These are phyloP conservation scores for Palythoa caribaeorum DNA, from an alignment of 92 coral and sea anemone species.

Conservation along the genomic window DNA sequence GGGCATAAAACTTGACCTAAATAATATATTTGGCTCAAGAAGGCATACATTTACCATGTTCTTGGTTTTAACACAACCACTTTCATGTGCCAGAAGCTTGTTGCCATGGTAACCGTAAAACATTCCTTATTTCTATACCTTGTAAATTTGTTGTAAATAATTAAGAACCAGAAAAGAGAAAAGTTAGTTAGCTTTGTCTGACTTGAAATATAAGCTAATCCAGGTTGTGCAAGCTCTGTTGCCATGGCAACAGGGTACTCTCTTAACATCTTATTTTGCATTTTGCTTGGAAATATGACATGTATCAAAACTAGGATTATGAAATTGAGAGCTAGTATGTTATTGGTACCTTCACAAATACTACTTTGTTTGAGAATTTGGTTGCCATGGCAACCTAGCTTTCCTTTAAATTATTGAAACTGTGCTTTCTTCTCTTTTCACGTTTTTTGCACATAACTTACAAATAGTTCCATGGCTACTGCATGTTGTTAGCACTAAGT, in stretches of 20 bases:
- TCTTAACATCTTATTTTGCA: slow-evolving; percentile 7
- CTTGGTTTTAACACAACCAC: slow-evolving; percentile 33
- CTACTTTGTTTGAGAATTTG: slow-evolving; percentile 25
- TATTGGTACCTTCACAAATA: slow-evolving; percentile 32
- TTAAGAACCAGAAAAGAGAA: slow-evolving; percentile 17
- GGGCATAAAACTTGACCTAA: slow-evolving; percentile 31
- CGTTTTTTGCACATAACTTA: neutral
- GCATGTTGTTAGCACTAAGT: slow-evolving; percentile 4
- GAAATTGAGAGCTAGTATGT: slow-evolving; percentile 21
- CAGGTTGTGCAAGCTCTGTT: slow-evolving; percentile 18
- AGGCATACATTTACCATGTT: slow-evolving; percentile 23
- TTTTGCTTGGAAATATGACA: slow-evolving; percentile 13
- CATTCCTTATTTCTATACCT: slow-evolving; percentile 18
- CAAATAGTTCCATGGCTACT: slow-evolving; percentile 21
- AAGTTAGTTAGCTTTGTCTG: slow-evolving; percentile 22
- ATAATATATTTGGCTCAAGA: slow-evolving; percentile 25
- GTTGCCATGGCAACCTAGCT: slow-evolving; percentile 33
- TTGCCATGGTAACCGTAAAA: slow-evolving; percentile 35
- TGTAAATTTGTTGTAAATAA: slow-evolving; percentile 6
- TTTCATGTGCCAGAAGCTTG: slow-evolving; percentile 14
- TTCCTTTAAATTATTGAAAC: slow-evolving; percentile 23
- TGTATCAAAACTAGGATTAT: slow-evolving; percentile 7
- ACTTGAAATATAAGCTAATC: slow-evolving; percentile 1
- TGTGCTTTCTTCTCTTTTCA: neutral
- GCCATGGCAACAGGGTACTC: slow-evolving; percentile 19